Evolutionary conservation across 35 echinoderm and acorn worm genomes (phyloP).

Genomic region (Amphiura filiformis): DNA sequence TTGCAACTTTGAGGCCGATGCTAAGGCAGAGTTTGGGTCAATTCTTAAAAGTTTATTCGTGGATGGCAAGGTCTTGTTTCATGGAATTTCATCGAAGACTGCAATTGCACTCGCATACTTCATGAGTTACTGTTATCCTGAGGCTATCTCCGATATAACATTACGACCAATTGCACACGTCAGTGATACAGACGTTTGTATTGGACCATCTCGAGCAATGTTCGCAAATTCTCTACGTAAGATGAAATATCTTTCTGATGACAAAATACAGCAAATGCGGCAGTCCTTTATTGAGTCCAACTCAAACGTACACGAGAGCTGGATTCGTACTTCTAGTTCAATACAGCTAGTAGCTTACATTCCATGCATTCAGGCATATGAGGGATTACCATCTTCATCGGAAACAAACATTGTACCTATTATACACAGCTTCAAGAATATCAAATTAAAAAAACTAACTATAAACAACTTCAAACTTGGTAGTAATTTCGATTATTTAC

Average conservation of each 20-base stretch:
- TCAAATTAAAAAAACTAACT: background rate
- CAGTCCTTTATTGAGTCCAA: background rate
- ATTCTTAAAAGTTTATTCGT: background rate
- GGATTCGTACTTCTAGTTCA: background rate
- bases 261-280: background rate
- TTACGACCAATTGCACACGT: background rate
- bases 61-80: background rate
- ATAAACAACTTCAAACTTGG: background rate
- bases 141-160: background rate
- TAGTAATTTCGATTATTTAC: background rate
- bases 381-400: background rate
- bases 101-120: background rate
- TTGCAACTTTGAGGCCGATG: no score
- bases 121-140: background rate
- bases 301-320: background rate
- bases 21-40: background rate
- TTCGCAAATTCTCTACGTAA: background rate
- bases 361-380: background rate
- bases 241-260: background rate
- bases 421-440: background rate
- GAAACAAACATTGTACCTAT: background rate
- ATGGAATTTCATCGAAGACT: background rate
- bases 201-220: background rate
- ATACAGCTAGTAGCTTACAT: background rate
- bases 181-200: background rate